Base-by-base conservation (phyloP, 2,797 vertebrate genomes). In the Melanotaenia maccullochi region DNA sequence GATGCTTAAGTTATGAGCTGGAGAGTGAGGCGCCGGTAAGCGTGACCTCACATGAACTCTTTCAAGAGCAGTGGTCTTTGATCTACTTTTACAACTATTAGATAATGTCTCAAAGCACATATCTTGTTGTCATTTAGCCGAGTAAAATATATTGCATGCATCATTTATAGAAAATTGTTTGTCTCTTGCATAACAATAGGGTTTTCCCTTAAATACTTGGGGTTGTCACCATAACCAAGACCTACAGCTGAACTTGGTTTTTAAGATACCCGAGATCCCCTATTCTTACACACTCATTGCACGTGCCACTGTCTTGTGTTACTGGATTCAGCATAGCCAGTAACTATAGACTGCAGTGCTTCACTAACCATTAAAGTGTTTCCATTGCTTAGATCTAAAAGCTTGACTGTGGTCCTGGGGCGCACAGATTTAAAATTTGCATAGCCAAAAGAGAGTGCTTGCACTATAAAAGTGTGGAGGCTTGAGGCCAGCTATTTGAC, bases 341-440 rank as follows among this genome's bases (percentile, higher is more conserved):
- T 70, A 78, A 82, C 52, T 59, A 72, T 60, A 78, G 76, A 77
- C 69, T 55, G 63, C 72, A 77, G 58, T 32, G 71, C 75, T 78
- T 84, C 78, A 59, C 56, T 60, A 54, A 76, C 73, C 56, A 24
- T 89, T 76, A 54, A 85, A 87, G 76, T 81, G 76, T 81, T 83
- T 84, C 83, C 76, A 64, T 73, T 65, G 83, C 76, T 80, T 49
- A 30, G 65, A 75, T 82, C 55, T 79, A 11, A 78, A 77, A 64
- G 73, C 65, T 71, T 28, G 68, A 76, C 81, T 81, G 75, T 59
- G 71, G 77, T 67, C 47, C 3, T 20, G 36, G 33, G 47, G 42
- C 73, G 83, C 82, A 63, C 83, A 78, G 79, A 90, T 90, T 89
- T 82, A 11, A 42, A 28, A 93, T 94, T 94, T 94, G 92, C 92